Evolutionary conservation across 2,888 invertebrate genomes (phyloP).

Genomic region (Amphipoea oculea): DNA sequence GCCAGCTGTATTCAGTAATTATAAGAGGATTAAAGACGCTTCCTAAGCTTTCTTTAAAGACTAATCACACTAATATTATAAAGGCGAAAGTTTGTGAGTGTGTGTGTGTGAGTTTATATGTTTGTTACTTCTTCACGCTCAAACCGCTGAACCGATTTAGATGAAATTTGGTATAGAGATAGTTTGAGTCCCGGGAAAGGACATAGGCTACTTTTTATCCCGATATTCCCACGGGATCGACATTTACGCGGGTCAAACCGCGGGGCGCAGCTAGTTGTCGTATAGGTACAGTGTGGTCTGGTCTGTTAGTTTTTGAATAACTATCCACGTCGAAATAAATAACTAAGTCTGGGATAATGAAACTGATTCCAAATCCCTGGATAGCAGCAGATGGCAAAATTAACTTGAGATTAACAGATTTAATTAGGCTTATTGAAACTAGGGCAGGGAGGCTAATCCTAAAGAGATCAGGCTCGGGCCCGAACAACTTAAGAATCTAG

Average conservation of each 20-base stretch:
- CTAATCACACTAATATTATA: too few relatives aligned
- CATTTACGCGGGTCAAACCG: too few relatives aligned
- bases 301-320: neutral
- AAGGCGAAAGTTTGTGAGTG: too few relatives aligned
- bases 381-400: neutral
- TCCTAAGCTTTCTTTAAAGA: constrained; percentile 6
- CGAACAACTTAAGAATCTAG: constrained; percentile 5
- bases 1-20: constrained; percentile 6
- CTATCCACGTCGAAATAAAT: neutral
- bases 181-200: too few relatives aligned
- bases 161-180: too few relatives aligned
- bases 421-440: constrained; percentile 10
- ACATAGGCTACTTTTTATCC: too few relatives aligned
- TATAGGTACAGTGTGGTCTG: neutral
- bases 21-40: neutral
- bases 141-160: too few relatives aligned
- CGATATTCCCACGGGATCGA: too few relatives aligned
- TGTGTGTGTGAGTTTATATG: too few relatives aligned
- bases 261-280: too few relatives aligned
- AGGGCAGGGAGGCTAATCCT: constrained; percentile 8
- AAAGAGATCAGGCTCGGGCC: neutral
- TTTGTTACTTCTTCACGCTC: too few relatives aligned
- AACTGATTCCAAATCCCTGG: too few relatives aligned
- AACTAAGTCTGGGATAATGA: neutral
- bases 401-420: neutral